Percentiles rank a stretch among this genome's conserved stretches.
Evolutionary conservation across 2,888 invertebrate genomes (phyloP).

Genomic region (Eueremaeus valkanovi): DNA sequence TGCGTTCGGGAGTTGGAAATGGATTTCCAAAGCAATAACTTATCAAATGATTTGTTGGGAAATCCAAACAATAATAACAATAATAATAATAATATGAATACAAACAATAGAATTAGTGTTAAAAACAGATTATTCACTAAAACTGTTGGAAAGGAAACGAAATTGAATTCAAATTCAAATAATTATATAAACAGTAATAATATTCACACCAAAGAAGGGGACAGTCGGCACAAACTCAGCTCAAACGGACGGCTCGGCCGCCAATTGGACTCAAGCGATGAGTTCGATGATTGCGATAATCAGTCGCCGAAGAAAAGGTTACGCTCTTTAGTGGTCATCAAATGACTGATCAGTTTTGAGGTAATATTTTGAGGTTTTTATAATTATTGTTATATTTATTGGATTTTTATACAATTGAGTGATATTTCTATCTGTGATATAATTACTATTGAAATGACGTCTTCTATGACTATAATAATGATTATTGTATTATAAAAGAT

Average conservation of each 20-base stretch:
- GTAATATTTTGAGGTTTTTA: background rate
- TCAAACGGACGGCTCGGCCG: background rate
- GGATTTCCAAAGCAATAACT: no score
- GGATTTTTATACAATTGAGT: background rate
- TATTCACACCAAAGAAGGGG: background rate
- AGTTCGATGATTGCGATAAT: background rate
- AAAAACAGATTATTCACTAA: background rate
- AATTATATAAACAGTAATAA: background rate
- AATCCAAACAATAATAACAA: background rate
- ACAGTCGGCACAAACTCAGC: background rate
- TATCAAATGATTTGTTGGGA: background rate
- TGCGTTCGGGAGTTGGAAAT: no score
- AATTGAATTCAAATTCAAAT: no score
- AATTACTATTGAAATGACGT: background rate
- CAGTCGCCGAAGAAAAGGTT: conserved; percentile 28
- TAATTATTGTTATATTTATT: background rate
- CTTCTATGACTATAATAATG: background rate
- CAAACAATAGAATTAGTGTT: background rate
- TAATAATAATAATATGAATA: background rate
- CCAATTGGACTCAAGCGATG: background rate
- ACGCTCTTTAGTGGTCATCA: conserved; percentile 31
- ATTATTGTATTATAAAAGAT: background rate
- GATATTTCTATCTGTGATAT: conserved; percentile 14
- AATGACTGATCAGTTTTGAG: conserved; percentile 14
- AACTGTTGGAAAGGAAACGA: background rate